Evolutionary conservation across 2,797 vertebrate genomes (phyloP), one percentile per base, ranked within the genome.

Genomic region (Lepilemur septentrionalis): DNA sequence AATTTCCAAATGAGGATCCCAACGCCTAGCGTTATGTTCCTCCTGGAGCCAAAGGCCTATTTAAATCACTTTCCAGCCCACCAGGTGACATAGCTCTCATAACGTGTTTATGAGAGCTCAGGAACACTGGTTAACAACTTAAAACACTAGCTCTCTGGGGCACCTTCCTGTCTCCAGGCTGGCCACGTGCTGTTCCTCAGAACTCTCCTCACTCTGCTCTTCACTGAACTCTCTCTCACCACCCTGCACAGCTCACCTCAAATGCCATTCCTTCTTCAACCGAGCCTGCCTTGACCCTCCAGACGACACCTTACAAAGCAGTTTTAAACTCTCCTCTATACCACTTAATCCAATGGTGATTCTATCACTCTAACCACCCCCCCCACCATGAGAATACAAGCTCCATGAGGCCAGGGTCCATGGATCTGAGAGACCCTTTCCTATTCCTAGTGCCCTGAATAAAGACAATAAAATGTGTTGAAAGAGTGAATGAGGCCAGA

Each of bases 381-480:
- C 7, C 7, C 11, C 25, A 2, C 13, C 5, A 1, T 20, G 50
- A 38, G 59, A 70, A 30, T 55, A 7, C 6, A 81, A 61, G 35
- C 46, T 82, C 59, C 52, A 59, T 8, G 61, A 63, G 13, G 88
- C 61, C 55, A 96, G 52, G 41, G 35, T 10, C 38, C 75, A 17
- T 2, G 22, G 55, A 6, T 61, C 32, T 63, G 11, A 43, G 91
- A 76, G n/a, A 80, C 65, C 46, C 38, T 61, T 75, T 50, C 72
- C 38, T 13, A 69, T 23, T 52, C 38, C 38, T 69, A 73, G 61
- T n/a, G 14, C 38, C 41, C 63, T 48, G 30, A 72, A 85, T 70
- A 86, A 93, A 70, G 65, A 90, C 65, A 88, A 65, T 84, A 89
- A 79, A 91, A 91, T 52, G 46, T 75, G 70, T 8, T 79, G 28